Base-by-base conservation (phyloP, 2,797 vertebrate genomes). In the Periparus ater region DNA sequence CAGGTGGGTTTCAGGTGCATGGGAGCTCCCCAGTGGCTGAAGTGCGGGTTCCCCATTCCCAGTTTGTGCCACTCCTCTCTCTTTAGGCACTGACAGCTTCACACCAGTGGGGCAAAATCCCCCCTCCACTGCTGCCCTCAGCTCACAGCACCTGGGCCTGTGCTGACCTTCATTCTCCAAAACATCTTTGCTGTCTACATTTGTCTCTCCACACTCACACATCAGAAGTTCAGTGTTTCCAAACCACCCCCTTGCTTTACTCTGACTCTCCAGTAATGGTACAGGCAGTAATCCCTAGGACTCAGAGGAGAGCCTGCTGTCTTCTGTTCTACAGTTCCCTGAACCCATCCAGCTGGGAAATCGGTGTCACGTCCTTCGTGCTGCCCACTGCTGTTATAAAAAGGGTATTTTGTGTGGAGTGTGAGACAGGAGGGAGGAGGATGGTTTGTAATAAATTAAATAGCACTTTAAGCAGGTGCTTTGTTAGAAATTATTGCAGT, bases 111-210 rank as follows among this genome's bases (percentile, higher is more conserved):
- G n/a, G n/a, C 57, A 60, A 27, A 61, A 34, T 19, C 13, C 38
- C 30, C 29, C 8, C 53, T 58, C 19, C 17, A 0, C 21, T 29
- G 34, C 63, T 80, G 19, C 8, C n/a, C 29, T 32, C 44, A 30
- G 25, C 17, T 38, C 60, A 4, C 16, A 17, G 63, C 17, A 36
- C 13, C 0, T 3, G 23, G 27, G 14, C 29, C 42, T 51, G 40
- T 4, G 2, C 60, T 48, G 73, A 23, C 62, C 42, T 34, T 38
- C 62, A 13, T 34, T n/a, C 44, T 66, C 47, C 51, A 45, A 2
- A 7, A 6, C 0, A 2, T 10, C 5, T 44, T 77, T 9, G 4
- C 30, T 51, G 18, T 9, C 61, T n/a, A 0, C 15, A 7, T 47
- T 34, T 44, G n/a, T 22, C n/a, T 50, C 47, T 86, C 74, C 0